Base-by-base conservation (phyloP, 2,888 invertebrate genomes). In the Scrobipalpa atriplicella region DNA sequence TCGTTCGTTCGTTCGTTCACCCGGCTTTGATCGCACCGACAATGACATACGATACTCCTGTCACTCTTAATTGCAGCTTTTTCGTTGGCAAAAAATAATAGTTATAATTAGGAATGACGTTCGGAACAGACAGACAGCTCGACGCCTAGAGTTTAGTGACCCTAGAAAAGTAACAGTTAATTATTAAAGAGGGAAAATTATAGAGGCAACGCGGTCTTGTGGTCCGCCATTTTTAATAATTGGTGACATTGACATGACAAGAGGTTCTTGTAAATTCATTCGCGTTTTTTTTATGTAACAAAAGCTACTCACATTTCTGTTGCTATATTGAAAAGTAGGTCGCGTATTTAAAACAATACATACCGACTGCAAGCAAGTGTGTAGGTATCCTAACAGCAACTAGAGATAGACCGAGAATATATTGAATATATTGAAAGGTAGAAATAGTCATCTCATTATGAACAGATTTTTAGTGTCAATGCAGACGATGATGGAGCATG, bases 41-140 rank as follows among this genome's bases (percentile, higher is more conserved):
- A 71, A 69, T 67, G 78, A 76, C 74, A 80, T 71, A 70, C 64
- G 71, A 79, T 71, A 71, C 71, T 67, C 64, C 66, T 73, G 81
- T 75, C 78, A 75, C 70, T 79, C 77, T 77, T 78, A 84, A 81
- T 82, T 79, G 77, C 73, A 63, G 66, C 54, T 69, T 76, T 77
- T 77, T 76, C 71, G 74, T 75, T 75, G 76, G 74, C 79, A 78
- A 79, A 79, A 78, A 72, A 68, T 43, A n/a, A 63, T 43, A 16
- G 71, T 71, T 74, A 70, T 72, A 71, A 73, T 76, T 76, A 77
- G 73, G 64, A 65, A 70, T 72, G 67, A 64, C 21, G 47, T 58
- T 58, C 11, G 39, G 19, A 71, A 72, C 65, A 67, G 70, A 72
- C 74, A 81, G 82, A 81, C 82, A 71, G 81, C 70, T 69, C 75